phyloP scores from a whole-genome alignment of 2,797 vertebrate genomes.

The Nannoperca obscura region DNA sequence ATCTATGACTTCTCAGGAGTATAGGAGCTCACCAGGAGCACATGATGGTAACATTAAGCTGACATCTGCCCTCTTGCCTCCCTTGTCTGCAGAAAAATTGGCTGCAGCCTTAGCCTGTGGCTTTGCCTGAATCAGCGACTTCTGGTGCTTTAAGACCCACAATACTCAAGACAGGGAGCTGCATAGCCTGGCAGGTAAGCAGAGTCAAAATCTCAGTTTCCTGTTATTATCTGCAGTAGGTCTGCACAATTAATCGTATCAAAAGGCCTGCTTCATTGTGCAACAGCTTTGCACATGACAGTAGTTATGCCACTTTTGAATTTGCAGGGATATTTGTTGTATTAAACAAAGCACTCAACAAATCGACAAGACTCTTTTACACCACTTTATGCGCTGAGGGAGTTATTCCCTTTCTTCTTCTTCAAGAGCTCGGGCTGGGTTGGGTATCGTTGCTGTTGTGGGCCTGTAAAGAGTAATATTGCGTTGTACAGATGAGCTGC shows the following conservation, averaged over 20 bases:
- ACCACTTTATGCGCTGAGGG: background rate
- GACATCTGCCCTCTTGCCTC: conserved; percentile 41
- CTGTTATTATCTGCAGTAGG: conserved; percentile 3
- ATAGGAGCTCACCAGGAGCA: background rate
- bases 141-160: conserved; percentile 14
- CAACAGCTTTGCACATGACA: background rate
- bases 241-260: conserved; percentile 4
- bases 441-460: background rate
- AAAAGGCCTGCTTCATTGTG: background rate
- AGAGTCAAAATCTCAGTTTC: background rate
- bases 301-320: background rate
- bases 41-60: conserved; percentile 36
- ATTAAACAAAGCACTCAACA: background rate
- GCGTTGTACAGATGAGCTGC: conserved; percentile 17
- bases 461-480: conserved; percentile 18
- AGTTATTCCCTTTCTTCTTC: background rate
- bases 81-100: conserved; percentile 51
- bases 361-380: background rate
- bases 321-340: background rate
- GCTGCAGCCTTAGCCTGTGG: conserved; percentile 23
- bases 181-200: conserved; percentile 58
- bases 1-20: background rate
- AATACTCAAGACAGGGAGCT: conserved; percentile 20
- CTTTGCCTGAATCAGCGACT: conserved; percentile 34
- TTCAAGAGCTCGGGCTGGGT: background rate